Percentiles rank a stretch among this genome's conserved stretches.
phyloP scores from a whole-genome alignment of 2,888 invertebrate genomes.

The Conistra vaccinii region DNA sequence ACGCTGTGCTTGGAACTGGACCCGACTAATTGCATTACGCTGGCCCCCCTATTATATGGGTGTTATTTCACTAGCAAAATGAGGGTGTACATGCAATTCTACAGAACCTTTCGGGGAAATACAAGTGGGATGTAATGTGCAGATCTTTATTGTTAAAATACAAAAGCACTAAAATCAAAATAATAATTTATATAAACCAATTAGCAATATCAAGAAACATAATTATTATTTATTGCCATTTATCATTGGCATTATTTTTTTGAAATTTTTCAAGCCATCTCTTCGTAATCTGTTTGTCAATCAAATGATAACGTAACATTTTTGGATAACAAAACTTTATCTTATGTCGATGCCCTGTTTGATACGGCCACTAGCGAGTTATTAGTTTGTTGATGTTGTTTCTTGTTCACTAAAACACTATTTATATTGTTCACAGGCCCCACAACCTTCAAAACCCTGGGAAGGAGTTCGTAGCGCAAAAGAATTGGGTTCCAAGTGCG shows the following conservation, averaged over 20 bases:
- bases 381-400: not conserved
- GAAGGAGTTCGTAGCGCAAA: slow-evolving; percentile 75
- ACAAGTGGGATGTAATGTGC: not conserved
- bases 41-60: no score
- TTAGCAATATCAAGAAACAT: not conserved
- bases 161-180: not conserved
- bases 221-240: not conserved
- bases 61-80: not conserved
- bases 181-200: not conserved
- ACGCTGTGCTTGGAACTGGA: not conserved
- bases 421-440: slow-evolving; percentile 57
- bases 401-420: not conserved
- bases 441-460: slow-evolving; percentile 75
- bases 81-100: not conserved
- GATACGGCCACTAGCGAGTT: not conserved
- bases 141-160: not conserved
- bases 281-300: not conserved
- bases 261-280: no score
- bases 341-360: not conserved
- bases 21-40: not conserved
- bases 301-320: not conserved
- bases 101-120: not conserved
- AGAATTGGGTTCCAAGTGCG: slow-evolving; percentile 72
- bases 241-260: no score
- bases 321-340: not conserved